Evolutionary conservation across 2,888 invertebrate genomes (phyloP), one percentile per base, ranked within the genome.

Genomic region (Leptinotarsa juncta): DNA sequence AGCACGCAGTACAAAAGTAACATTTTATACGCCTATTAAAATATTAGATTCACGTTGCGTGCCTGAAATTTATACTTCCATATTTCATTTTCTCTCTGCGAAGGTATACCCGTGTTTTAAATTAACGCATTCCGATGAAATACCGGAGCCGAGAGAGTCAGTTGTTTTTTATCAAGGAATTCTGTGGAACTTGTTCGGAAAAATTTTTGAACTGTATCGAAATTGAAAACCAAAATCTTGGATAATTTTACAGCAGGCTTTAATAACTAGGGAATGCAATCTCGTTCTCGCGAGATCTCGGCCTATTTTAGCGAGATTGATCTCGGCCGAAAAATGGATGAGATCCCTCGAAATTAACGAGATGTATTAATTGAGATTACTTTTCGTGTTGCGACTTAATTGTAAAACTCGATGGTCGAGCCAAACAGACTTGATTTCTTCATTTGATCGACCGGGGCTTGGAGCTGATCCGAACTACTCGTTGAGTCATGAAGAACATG

Each of bases 41-140:
- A 62, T 57, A 57, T 57, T 57, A 57, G 57, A 57, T 57, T 42
- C 62, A 62, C 62, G 62, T 62, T 62, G 62, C 62, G 62, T 62
- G 62, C 62, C 42, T 62, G 62, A 62, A 62, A 62, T 62, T 26
- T 62, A 62, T 62, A 32, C 62, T 62, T 62, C 62, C 62, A 62
- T 62, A 62, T 62, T 62, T 62, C 62, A 42, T 32, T 62, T 62
- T 62, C 32, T 62, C 62, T 32, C 32, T 62, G 62, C 62, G 42
- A 62, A 62, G 42, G 62, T n/a, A 62, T 62, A 42, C 62, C n/a
- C 62, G 42, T 32, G 62, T 62, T 62, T 62, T 62, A 62, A 62
- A 62, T 62, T 62, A 62, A 62, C 62, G 42, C 26, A 62, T 62
- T 62, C 62, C n/a, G 42, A 32, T 20, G n/a, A 32, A 26, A 62